A percentile compares a stretch with the other conserved stretches of the same genome.
These are phyloP conservation scores for Nylanderia fulva DNA, from an alignment of 1,140 invertebrate genomes.

Conservation along the genomic window DNA sequence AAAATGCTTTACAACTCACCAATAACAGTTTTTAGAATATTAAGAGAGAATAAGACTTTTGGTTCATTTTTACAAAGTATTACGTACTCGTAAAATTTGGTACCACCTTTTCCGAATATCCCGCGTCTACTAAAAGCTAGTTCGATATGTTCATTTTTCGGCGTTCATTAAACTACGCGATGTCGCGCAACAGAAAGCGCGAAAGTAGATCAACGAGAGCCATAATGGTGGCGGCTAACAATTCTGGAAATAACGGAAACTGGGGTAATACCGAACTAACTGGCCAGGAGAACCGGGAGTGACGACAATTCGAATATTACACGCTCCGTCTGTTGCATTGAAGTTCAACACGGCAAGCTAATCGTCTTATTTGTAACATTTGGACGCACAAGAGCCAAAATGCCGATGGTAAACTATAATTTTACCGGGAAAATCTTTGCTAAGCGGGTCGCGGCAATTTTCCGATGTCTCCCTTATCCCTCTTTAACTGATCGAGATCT, in stretches of 20 bases:
- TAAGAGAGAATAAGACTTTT: no score
- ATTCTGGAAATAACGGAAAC: slow-evolving; percentile 37
- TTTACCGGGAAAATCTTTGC: neutral
- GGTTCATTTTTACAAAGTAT: no score
- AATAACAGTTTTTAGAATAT: no score
- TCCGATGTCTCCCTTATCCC: neutral
- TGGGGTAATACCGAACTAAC: slow-evolving; percentile 40
- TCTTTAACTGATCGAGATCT: neutral
- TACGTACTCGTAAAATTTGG: no score
- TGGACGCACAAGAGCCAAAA: neutral
- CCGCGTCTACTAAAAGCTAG: neutral
- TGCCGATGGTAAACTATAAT: neutral
- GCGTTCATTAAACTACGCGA: slow-evolving; percentile 3
- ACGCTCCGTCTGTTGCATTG: slow-evolving; percentile 23
- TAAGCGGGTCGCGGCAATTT: neutral
- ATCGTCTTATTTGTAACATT: slow-evolving; percentile 52
- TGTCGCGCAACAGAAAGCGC: neutral
- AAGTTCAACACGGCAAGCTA: slow-evolving; percentile 21
- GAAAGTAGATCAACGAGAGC: neutral
- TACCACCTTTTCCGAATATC: no score
- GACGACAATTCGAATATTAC: slow-evolving; percentile 22
- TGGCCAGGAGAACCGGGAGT: slow-evolving; percentile 13
- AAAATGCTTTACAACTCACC: no score
- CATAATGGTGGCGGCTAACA: slow-evolving; percentile 19
- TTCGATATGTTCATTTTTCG: neutral